Base-by-base conservation (phyloP, 2,797 vertebrate genomes). In the Catamblyrhynchus diadema region DNA sequence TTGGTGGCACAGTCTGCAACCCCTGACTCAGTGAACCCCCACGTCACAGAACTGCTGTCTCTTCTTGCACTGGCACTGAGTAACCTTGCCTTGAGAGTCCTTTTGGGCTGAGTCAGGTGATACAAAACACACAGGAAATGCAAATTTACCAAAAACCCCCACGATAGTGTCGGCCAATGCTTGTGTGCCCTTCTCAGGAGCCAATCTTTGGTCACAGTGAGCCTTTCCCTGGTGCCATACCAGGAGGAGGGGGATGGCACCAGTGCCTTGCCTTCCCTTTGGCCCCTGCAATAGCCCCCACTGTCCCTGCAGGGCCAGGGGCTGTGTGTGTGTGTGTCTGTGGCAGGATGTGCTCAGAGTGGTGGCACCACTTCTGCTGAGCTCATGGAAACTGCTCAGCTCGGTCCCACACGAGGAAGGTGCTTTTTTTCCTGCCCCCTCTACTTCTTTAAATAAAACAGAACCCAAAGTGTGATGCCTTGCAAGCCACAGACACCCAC, bases 321-420 rank as follows among this genome's bases (percentile, higher is more conserved):
- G 33, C 90, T 1, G 0, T 4, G 14, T 74, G 57, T 8, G 28
- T 74, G 35, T 5, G 28, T 37, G 37, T 37, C 37, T 48, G 35
- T 81, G 78, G 51, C 88, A 96, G 95, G 95, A 94, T 92, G 92
- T 74, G 64, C 92, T 95, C 6, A 1, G 45, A 18, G 22, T 16
- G 21, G 74, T 12, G 21, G 33, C 78, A 39, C 41, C 60, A 35
- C 67, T 86, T 87, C 56, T 91, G 90, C 95, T 96, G 94, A 94
- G 89, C 81, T 97, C 87, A 88, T 32, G 94, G 95, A 96, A 96
- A 96, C 41, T 59, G 70, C 70, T 39, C 53, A 45, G 35, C 86
- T 84, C 2, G 0, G 50, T 70, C 19, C 0, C 21, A 35, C 81
- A 23, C 0, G 2, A 67, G 78, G 32, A 80, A 16, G 2, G 9